These are phyloP conservation scores for Leptonema lineaticorne DNA, from an alignment of 1,140 invertebrate species.

Conservation along the genomic window DNA sequence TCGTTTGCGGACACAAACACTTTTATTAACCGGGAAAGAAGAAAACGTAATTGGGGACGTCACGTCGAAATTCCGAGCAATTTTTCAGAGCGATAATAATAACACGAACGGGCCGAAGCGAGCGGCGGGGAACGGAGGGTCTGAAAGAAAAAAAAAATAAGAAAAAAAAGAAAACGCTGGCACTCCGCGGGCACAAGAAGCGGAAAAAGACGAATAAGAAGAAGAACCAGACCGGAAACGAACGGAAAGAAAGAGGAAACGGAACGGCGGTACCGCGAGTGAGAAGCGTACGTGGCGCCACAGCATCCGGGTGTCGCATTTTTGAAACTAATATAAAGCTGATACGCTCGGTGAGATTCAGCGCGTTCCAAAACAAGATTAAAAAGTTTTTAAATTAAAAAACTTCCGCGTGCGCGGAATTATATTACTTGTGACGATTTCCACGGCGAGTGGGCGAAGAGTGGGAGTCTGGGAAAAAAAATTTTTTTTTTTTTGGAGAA, in stretches of 20 bases:
- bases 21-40: neutral
- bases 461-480: too few species aligned
- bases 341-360: conserved; percentile 28
- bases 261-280: neutral
- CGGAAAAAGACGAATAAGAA: too few species aligned
- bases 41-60: neutral
- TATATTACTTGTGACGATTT: conserved; percentile 33
- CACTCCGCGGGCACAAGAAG: too few species aligned
- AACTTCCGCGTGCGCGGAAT: conserved; percentile 21
- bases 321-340: conserved; percentile 30
- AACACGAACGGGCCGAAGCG: neutral
- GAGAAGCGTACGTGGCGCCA: neutral
- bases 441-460: conserved; percentile 2
- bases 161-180: too few species aligned
- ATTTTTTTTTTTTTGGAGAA: too few species aligned
- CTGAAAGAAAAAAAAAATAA: too few species aligned
- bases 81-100: conserved; percentile 1
- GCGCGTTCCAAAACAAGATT: conserved; percentile 25
- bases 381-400: conserved; percentile 33
- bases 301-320: conserved; percentile 21
- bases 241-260: too few species aligned
- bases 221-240: too few species aligned
- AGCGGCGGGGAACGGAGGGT: neutral
- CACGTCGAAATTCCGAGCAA: neutral
- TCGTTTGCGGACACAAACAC: too few species aligned